Percentiles rank a stretch among this genome's conserved stretches.
Conservation (phyloP, 2,888 invertebrate species). For the Tineola bisselliella region DNA sequence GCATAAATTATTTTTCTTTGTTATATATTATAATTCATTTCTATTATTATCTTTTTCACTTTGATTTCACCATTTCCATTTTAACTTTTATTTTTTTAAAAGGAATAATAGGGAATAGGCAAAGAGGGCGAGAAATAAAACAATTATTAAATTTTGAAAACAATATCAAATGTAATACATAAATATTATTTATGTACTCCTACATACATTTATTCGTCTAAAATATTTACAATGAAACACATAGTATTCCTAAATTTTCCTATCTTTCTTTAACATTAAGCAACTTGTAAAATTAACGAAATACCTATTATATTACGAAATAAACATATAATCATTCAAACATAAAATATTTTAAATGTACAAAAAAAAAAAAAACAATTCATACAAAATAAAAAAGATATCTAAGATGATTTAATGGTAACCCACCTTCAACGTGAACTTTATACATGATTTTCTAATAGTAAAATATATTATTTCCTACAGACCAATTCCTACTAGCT, state of each 20-base stretch:
- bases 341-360: slow-evolving; percentile 32
- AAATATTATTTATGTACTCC: slow-evolving; percentile 66
- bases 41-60: too few species aligned
- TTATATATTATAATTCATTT: neutral
- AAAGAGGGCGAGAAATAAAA: slow-evolving; percentile 35
- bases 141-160: slow-evolving; percentile 61
- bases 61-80: too few species aligned
- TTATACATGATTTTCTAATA: neutral
- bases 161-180: slow-evolving; percentile 69
- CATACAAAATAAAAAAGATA: slow-evolving; percentile 29
- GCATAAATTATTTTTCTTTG: slow-evolving; percentile 31
- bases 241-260: slow-evolving; percentile 52
- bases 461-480: neutral
- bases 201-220: slow-evolving; percentile 64
- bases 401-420: neutral
- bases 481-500: neutral
- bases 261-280: slow-evolving; percentile 48
- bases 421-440: neutral
- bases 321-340: slow-evolving; percentile 34
- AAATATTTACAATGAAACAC: slow-evolving; percentile 66
- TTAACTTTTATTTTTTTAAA: too few species aligned
- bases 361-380: slow-evolving; percentile 57
- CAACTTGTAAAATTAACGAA: slow-evolving; percentile 41
- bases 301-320: slow-evolving; percentile 26
- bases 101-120: too few species aligned